Evolutionary conservation across 1,140 invertebrate genomes (phyloP), one percentile per base, ranked within the genome.

Genomic region (Steinernema feltiae): DNA sequence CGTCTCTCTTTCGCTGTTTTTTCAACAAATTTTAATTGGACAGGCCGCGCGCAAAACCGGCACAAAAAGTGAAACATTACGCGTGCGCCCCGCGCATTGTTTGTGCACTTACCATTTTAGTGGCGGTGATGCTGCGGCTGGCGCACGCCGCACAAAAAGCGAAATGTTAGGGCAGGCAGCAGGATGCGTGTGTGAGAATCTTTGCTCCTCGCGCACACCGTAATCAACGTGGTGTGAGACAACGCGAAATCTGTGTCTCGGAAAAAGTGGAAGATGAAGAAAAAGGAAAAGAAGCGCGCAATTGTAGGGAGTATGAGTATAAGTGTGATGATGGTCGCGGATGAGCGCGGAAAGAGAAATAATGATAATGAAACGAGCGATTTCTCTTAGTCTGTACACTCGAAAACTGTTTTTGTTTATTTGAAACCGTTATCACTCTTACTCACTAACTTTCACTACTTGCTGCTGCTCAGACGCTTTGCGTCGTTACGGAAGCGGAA

Each of bases 1-100:
- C 24, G 15, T n/a, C 24, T 12, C 53, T 15, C 53, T 63, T 12
- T n/a, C 24, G 15, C 24, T 15, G 15, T 15, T 63, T 63, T 63
- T 63, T 63, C 53, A 63, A 15, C 24, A 15, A 27, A 63, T n/a
- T 46, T 63, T 63, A 63, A 63, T 63, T 63, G 53, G 24, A 63
- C 53, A 63, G 24, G 15, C 12, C 24, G n/a, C 24, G 53, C 24
- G 53, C 53, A n/a, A 63, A 63, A 63, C 53, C 24, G 53, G 35
- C 35, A 41, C 7, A 63, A 63, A 63, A 63, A 12, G 53, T 3
- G 53, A 12, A 27, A 63, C 53, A 27, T 46, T 12, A n/a, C 41
- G 41, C 41, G 41, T n/a, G 41, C 41, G n/a, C 41, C 7, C 41
- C 18, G 35, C 35, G 35, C 35, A 41, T 41, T 41, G 7, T 41